Percentiles rank a stretch among this genome's conserved stretches.
Evolutionary conservation across 1,140 invertebrate genomes (phyloP).

Genomic region (Drosophila gunungcola): DNA sequence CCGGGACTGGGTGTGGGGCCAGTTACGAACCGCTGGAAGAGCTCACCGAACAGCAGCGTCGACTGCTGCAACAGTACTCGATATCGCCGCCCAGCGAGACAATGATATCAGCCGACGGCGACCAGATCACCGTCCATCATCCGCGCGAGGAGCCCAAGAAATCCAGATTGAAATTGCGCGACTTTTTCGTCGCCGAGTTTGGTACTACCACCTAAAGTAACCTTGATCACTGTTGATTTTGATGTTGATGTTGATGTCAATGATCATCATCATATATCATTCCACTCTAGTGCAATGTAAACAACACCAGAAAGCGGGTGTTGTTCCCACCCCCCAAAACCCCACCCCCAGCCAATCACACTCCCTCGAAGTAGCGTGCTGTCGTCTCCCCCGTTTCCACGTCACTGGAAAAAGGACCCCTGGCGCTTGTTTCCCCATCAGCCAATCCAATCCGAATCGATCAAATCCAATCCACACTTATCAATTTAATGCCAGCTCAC

Average conservation of each 20-base stretch:
- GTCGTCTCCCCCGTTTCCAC: background rate
- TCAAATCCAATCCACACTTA: background rate
- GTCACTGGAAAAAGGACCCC: background rate
- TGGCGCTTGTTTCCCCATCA: conserved; percentile 6
- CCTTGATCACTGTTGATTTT: conserved; percentile 27
- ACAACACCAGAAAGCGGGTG: background rate
- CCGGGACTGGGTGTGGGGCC: background rate
- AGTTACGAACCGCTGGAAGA: conserved; percentile 65
- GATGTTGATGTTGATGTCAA: conserved; percentile 5
- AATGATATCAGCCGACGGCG: conserved; percentile 80
- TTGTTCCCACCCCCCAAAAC: background rate
- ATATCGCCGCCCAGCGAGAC: conserved; percentile 82
- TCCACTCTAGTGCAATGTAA: conserved; percentile 5
- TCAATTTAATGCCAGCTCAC: conserved; percentile 9
- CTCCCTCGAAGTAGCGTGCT: conserved; percentile 1
- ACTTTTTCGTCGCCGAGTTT: conserved; percentile 85
- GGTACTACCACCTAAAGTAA: conserved; percentile 58
- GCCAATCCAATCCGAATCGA: background rate
- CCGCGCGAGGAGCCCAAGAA: conserved; percentile 79
- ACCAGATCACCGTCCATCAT: conserved; percentile 84
- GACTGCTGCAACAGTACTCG: conserved; percentile 76
- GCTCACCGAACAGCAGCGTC: conserved; percentile 77
- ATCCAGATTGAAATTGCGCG: conserved; percentile 80
- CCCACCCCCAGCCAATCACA: background rate
- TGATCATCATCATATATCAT: conserved; percentile 8